Evolutionary conservation across 2,797 vertebrate genomes (phyloP), one percentile per base, ranked within the genome.

Genomic region (Heteromormyrus szaboi): DNA sequence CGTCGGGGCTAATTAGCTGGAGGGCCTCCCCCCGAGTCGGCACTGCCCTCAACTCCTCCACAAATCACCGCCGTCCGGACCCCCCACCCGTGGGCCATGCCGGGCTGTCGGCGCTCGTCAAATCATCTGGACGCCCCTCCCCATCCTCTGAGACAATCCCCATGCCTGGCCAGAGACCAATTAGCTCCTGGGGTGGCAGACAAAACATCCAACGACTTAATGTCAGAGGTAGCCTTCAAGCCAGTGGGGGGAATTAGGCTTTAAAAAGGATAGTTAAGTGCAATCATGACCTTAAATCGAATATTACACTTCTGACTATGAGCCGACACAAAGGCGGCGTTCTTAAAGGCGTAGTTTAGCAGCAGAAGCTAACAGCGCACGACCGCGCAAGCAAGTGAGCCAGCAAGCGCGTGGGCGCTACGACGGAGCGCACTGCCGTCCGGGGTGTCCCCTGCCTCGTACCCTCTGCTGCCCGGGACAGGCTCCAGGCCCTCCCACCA

Each of bases 1-100:
- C 9, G 29, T 86, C 14, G n/a, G 29, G 85, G 85, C 86, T 62
- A 87, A 65, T 87, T 87, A 87, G 85, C 54, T 7, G 51, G 51
- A 86, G 84, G 25, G 2, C 37, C 54, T 8, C 17, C 17, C 22
- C 62, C 62, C 62, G 1, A 68, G 62, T 59, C 41, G 3, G 53
- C 37, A 1, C 37, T 48, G 54, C 33, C 56, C 86, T 65, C 37
- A 46, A 41, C 86, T 25, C 56, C 11, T 1, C 86, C 86, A 87
- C 41, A 62, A 87, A 87, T 87, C 86, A 48, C 4, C 4, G 41
- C 54, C 3, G 37, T 29, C 56, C 9, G 19, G 29, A 65, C 56
- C 33, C 2, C 86, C 54, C 29, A 6, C 19, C 56, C 33, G 0
- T 0, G 25, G 3, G 25, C n/a, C 11, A 25, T 54, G 25, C 14